Base-by-base conservation (phyloP, 2,797 vertebrate species). In the Pseudotriccus pelzelni region DNA sequence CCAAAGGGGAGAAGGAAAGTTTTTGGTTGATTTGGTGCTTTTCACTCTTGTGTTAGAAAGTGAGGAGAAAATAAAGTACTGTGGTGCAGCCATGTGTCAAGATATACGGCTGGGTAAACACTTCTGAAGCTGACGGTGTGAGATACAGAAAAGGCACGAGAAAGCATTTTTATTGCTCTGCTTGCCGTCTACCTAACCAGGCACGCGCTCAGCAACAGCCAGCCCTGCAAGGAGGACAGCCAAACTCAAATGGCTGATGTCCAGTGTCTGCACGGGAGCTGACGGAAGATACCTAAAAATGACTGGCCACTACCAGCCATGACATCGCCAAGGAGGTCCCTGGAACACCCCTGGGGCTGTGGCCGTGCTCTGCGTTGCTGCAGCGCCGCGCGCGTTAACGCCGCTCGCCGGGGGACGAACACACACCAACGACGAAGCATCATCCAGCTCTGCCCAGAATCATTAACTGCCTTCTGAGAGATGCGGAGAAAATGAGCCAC, bases 331-430 rank as follows among this genome's bases (percentile, higher is more conserved):
- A 68, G 75, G 43, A 92, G 39, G 41, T 21, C 76, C 43, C 41
- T 11, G 46, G 15, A 55, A 24, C 15, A n/a, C 25, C 37, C 6
- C 5, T 16, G 28, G 79, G 17, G 41, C 32, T 3, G 30, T 5
- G 19, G 39, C 17, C 0, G 0, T n/a, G 36, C 25, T n/a, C 6
- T 15, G 41, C 7, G 10, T 6, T 0, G 3, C 58, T 60, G 5
- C 47, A 60, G 18, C 73, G 59, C 5, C 11, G 3, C 14, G 2
- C 9, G 9, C 19, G 3, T 37, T 7, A 39, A 44, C 36, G 24
- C 37, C 20, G 60, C 67, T 28, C 0, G 0, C 47, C 60, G 69
- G 0, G 3, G 47, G n/a, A 58, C 1, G 5, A 63, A 46, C 0
- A 0, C 27, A 1, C 30, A 36, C 4, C 4, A 5, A 44, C 62